phyloP scores from a whole-genome alignment of 2,113 vertebrate genomes.

The Elephantulus edwardii region DNA sequence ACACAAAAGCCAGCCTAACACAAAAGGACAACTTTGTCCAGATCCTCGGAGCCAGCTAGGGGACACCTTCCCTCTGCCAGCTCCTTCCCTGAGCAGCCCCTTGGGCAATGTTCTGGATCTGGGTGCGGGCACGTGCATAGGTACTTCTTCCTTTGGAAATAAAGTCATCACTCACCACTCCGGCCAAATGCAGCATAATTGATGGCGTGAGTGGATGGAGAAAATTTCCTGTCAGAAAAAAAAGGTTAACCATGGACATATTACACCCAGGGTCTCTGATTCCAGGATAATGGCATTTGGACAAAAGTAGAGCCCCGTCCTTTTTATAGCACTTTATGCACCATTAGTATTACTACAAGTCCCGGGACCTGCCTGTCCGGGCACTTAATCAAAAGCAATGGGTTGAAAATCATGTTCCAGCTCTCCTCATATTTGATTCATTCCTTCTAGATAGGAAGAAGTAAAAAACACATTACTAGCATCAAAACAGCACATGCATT shows the following conservation, averaged over 20 bases:
- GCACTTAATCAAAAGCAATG: conserved; percentile 99
- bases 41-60: not conserved
- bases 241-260: conserved; percentile 89
- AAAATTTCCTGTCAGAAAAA: conserved; percentile 85
- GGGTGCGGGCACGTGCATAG: conserved; percentile 48
- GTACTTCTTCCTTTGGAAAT: conserved; percentile 59
- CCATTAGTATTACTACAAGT: conserved; percentile 99
- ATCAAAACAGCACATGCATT: conserved; percentile 91
- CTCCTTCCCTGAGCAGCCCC: fast-evolving
- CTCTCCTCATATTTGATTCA: conserved; percentile 96
- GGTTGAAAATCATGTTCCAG: conserved; percentile 99
- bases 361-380: conserved; percentile 94
- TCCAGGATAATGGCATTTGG: conserved; percentile 92
- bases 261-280: conserved; percentile 91
- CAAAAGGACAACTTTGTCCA: conserved; percentile 16
- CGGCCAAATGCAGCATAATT: conserved; percentile 82
- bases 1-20: not conserved
- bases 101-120: not conserved
- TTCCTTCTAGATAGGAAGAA: conserved; percentile 95
- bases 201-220: conserved; percentile 73
- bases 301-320: conserved; percentile 84
- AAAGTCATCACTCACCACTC: conserved; percentile 72
- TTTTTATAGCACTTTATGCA: conserved; percentile 91
- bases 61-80: not conserved
- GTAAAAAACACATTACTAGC: conserved; percentile 91